These are phyloP conservation scores for Chrysolina haemoptera DNA, from an alignment of 2,888 invertebrate genomes.

Conservation along the genomic window DNA sequence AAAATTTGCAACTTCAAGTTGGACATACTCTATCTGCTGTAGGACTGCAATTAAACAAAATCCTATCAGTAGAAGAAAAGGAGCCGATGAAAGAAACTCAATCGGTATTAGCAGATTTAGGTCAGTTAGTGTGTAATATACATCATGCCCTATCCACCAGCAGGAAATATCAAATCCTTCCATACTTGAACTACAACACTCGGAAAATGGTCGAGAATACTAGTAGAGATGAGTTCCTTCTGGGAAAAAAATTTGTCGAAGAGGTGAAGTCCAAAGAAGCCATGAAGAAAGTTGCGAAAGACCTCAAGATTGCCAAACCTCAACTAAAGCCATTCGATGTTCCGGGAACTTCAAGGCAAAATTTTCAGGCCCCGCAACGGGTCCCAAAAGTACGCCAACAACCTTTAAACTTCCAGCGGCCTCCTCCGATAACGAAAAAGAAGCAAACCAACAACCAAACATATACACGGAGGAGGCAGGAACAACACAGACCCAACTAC, in stretches of 20 bases:
- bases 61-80: neutral
- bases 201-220: neutral
- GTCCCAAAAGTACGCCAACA: neutral
- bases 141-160: conserved; percentile 29
- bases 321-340: neutral
- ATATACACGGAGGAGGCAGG: neutral
- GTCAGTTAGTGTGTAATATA: conserved; percentile 30
- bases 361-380: neutral
- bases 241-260: conserved; percentile 26
- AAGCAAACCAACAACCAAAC: neutral
- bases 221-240: conserved; percentile 30
- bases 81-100: conserved; percentile 13
- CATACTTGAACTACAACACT: neutral
- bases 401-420: neutral
- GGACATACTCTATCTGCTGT: conserved; percentile 22
- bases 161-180: conserved; percentile 25
- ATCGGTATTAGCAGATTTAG: conserved; percentile 26
- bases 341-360: neutral
- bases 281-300: conserved; percentile 24
- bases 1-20: conserved; percentile 31
- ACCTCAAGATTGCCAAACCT: neutral
- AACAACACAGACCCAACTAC: neutral
- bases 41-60: conserved; percentile 22
- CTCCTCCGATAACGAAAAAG: neutral
- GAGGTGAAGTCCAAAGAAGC: conserved; percentile 27